A percentile compares a stretch with the other conserved stretches of the same genome.
Conservation (phyloP, 1,140 invertebrate genomes). For the Spodoptera frugiperda region DNA sequence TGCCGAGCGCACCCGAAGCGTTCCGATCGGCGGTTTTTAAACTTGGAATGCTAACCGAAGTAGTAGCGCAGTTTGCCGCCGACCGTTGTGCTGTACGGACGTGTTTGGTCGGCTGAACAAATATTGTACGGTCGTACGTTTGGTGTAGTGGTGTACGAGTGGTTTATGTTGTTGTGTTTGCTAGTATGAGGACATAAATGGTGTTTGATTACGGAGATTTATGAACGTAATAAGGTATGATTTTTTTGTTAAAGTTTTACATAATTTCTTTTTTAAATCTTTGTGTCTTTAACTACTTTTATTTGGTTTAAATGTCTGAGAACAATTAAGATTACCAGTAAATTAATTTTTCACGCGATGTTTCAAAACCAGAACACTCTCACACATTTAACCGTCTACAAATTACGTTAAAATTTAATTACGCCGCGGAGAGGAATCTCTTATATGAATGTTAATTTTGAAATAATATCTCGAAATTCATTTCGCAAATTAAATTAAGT, state of each 20-base stretch:
- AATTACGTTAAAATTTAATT: neutral
- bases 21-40: constrained; percentile 42
- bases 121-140: constrained; percentile 34
- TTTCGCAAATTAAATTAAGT: constrained; percentile 38
- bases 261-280: neutral
- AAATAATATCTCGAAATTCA: constrained; percentile 30
- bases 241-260: neutral
- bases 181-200: constrained; percentile 38
- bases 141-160: constrained; percentile 38
- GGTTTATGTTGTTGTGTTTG: constrained; percentile 42
- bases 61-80: constrained; percentile 45
- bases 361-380: neutral
- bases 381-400: neutral
- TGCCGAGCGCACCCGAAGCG: constrained; percentile 32
- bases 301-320: neutral
- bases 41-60: constrained; percentile 39
- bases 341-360: neutral
- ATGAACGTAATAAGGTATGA: constrained; percentile 35
- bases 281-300: neutral
- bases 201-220: constrained; percentile 27
- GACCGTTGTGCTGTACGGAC: constrained; percentile 27
- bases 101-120: constrained; percentile 3
- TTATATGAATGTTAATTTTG: constrained; percentile 29
- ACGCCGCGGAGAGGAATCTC: constrained; percentile 12
- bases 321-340: neutral